These are phyloP conservation scores for Caloenas nicobarica DNA, from an alignment of 2,113 vertebrate genomes.

Conservation along the genomic window DNA sequence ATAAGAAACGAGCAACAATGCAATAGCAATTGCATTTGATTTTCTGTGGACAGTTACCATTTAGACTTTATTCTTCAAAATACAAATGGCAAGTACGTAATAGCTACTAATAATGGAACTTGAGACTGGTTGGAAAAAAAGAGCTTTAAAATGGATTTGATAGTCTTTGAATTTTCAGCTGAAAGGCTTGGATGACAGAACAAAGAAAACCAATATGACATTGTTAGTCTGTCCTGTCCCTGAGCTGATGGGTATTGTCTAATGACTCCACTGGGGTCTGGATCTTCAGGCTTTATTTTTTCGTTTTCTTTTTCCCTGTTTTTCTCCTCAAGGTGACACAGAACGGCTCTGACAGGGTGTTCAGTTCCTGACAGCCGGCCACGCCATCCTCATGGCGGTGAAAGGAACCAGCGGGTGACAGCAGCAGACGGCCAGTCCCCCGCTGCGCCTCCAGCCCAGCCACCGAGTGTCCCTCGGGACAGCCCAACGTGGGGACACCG, in stretches of 20 bases:
- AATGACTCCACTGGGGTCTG: not conserved
- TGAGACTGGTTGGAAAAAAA: not conserved
- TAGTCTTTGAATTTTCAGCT: not conserved
- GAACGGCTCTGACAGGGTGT: not conserved
- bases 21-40: not conserved
- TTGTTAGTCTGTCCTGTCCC: not conserved
- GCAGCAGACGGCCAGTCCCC: not conserved
- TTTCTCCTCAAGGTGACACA: not conserved
- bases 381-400: rapidly evolving
- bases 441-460: not conserved
- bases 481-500: not conserved
- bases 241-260: not conserved
- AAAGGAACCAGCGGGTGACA: not conserved
- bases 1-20: not conserved
- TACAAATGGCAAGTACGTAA: not conserved
- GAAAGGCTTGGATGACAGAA: not conserved
- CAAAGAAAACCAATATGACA: not conserved
- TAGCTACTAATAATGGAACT: not conserved
- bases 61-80: slow-evolving; percentile 9
- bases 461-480: not conserved
- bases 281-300: not conserved
- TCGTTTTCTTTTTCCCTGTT: too few species aligned
- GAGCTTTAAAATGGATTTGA: not conserved
- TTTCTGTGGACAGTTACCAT: not conserved
- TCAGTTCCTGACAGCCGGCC: not conserved